phyloP scores from a whole-genome alignment of 2,113 vertebrate genomes.

The Phaethon lepturus region DNA sequence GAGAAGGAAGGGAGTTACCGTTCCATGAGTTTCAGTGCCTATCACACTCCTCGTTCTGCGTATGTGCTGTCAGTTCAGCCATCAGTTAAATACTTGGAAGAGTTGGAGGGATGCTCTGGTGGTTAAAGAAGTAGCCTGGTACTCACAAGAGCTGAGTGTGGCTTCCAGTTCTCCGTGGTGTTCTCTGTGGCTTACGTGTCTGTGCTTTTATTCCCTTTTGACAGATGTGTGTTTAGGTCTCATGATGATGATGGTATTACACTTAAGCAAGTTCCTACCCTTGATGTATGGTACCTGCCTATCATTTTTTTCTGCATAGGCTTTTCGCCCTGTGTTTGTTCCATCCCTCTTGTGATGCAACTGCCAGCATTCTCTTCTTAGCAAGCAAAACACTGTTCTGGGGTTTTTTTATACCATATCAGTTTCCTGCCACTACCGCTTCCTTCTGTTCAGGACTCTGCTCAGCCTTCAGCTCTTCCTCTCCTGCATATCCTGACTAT shows the following conservation, averaged over 20 bases:
- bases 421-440: background rate
- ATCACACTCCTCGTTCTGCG: fast-evolving
- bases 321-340: background rate
- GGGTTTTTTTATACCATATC: fast-evolving
- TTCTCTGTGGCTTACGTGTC: background rate
- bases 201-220: background rate
- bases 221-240: background rate
- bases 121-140: background rate
- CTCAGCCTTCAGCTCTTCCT: background rate
- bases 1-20: background rate
- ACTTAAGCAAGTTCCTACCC: background rate
- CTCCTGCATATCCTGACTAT: background rate
- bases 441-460: background rate
- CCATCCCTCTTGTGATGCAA: background rate
- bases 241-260: too few species aligned
- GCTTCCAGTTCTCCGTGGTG: background rate
- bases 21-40: fast-evolving
- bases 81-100: background rate
- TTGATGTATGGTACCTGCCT: background rate
- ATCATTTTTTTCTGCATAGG: background rate
- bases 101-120: background rate
- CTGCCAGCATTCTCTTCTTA: background rate
- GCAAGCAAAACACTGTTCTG: background rate
- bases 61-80: too few species aligned
- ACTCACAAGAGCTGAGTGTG: background rate